Base-by-base conservation (phyloP, 2,797 vertebrate species). In the Netta rufina region DNA sequence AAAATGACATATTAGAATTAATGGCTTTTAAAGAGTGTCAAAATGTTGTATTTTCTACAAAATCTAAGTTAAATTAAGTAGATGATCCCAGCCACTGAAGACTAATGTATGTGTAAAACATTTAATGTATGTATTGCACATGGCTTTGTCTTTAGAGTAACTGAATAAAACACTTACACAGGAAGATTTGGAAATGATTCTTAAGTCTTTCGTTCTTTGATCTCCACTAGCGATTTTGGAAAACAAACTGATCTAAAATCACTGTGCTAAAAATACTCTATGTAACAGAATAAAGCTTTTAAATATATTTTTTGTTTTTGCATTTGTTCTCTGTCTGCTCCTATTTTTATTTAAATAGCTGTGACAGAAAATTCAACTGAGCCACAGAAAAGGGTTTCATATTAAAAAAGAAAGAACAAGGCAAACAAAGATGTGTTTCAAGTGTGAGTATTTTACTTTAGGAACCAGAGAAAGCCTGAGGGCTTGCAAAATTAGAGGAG, bases 401-500 rank as follows among this genome's bases (percentile, higher is more conserved):
- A 84, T 54, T 84, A 89, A 88, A 94, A 84, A 87, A 66, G 70
- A 88, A 87, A 91, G 78, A 90, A 43, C 1, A 73, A 76, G 77
- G 75, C 53, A 92, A 95, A 91, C 94, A 93, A 95, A 96, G 92
- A 89, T 87, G 85, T 80, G 76, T 72, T 95, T 97, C 94, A 89
- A 96, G 88, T 67, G 69, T 8, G 76, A 95, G 89, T 10, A 84
- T 86, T 91, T 95, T 72, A 83, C 91, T 96, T 93, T 84, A 77
- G 75, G 92, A 97, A 96, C 88, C 28, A 9, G 89, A 95, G 95
- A 92, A 96, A 95, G 92, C 87, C 82, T 64, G 60, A 96, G 91
- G 87, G 94, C 90, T 94, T 91, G 75, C 95, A 96, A 96, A 97
- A 97, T 96, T 96, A 96, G 64, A 38, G 77, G 84, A 97, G 94